phyloP scores from a whole-genome alignment of 2,797 vertebrate genomes.

The Phylloscopus collybita region DNA sequence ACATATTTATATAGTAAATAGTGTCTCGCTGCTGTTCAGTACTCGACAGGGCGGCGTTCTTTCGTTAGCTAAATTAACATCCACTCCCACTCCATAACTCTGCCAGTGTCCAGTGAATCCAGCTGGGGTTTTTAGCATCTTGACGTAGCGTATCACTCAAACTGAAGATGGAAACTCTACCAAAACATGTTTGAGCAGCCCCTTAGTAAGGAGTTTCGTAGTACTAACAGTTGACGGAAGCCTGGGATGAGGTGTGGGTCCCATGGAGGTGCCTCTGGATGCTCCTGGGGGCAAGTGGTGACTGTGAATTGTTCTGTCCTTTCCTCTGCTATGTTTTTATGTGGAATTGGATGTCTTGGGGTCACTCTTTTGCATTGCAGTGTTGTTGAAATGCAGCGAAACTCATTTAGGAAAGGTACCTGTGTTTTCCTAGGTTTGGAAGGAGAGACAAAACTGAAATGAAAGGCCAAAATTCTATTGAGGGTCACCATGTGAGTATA shows the following conservation, averaged over 20 bases:
- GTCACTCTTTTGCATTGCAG: conserved; percentile 41
- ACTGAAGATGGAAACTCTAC: background rate
- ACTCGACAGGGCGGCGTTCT: conserved; percentile 29
- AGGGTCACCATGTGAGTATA: background rate
- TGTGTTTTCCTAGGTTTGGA: conserved; percentile 17
- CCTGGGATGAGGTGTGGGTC: background rate
- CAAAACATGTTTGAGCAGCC: background rate
- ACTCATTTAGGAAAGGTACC: conserved; percentile 14
- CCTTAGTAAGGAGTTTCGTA: background rate
- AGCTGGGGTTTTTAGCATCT: background rate
- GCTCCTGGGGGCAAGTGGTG: background rate
- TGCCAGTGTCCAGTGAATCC: background rate
- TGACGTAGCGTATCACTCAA: background rate
- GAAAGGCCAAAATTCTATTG: background rate
- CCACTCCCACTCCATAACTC: conserved; percentile 25
- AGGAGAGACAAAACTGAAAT: background rate
- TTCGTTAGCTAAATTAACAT: conserved; percentile 47
- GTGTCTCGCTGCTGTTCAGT: conserved; percentile 62
- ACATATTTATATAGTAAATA: conserved; percentile 66
- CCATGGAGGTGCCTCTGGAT: background rate
- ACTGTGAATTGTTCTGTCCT: background rate
- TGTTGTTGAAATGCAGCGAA: conserved; percentile 26
- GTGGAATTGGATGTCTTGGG: conserved; percentile 45
- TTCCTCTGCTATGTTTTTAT: conserved; percentile 26
- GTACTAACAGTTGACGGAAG: background rate